Conservation (phyloP, 2,888 invertebrate genomes). For the Axea sp. region DNA sequence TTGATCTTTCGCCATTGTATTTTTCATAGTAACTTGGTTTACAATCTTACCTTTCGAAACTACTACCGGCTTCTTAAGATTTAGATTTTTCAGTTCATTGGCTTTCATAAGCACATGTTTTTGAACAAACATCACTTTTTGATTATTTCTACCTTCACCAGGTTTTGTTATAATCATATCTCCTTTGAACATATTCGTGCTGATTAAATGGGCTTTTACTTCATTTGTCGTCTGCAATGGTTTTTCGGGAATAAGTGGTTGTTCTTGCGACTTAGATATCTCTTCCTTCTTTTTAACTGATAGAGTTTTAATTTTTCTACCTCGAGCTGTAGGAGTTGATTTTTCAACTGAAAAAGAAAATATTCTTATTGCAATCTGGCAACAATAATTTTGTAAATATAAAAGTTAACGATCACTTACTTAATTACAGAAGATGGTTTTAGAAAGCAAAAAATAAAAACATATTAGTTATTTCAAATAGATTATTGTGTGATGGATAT, state of each 20-base stretch:
- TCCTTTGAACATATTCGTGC: conserved; percentile 76
- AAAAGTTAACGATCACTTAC: no score
- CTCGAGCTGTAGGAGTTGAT: conserved; percentile 61
- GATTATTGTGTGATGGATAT: no score
- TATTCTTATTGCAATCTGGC: no score
- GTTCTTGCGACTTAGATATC: conserved; percentile 53
- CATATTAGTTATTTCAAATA: no score
- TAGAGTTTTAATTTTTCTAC: conserved; percentile 69
- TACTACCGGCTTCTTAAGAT: conserved; percentile 69
- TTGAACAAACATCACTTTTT: conserved; percentile 74
- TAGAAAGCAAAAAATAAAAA: no score
- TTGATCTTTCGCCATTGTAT: conserved; percentile 68
- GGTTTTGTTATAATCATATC: conserved; percentile 77
- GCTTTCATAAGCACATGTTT: conserved; percentile 74
- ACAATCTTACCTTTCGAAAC: conserved; percentile 68
- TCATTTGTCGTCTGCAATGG: conserved; percentile 76
- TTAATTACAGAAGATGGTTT: no score
- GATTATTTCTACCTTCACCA: conserved; percentile 73
- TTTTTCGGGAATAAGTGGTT: conserved; percentile 65
- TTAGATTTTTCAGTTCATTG: conserved; percentile 69
- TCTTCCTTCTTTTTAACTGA: conserved; percentile 73
- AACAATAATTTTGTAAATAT: background rate
- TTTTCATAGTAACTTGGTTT: conserved; percentile 65
- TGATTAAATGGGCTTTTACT: conserved; percentile 81
- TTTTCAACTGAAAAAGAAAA: conserved; percentile 63